Conservation (phyloP, 2,797 vertebrate species). For the Macropus fuliginosus region DNA sequence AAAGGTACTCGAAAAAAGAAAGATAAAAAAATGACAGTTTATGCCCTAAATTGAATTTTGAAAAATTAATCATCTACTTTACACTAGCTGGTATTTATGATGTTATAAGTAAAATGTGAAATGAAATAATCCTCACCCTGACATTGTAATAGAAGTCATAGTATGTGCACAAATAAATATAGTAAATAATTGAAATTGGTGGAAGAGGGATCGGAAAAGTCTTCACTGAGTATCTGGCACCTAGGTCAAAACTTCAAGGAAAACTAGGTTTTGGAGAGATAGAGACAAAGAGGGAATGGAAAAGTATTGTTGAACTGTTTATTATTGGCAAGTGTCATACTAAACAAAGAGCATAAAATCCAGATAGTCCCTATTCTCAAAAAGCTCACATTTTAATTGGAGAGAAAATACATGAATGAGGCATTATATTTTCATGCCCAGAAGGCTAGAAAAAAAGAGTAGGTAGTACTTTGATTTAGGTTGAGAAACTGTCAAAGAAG, state of each 20-base stretch:
- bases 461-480: not conserved
- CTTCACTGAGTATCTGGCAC: not conserved
- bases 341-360: not conserved
- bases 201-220: not conserved
- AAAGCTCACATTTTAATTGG: not conserved
- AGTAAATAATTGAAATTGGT: not conserved
- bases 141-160: not conserved
- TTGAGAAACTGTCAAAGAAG: not conserved
- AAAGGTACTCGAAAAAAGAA: not conserved
- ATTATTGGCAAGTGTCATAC: not conserved
- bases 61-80: not conserved
- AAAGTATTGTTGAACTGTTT: not conserved
- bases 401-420: not conserved
- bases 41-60: not conserved
- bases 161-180: not conserved
- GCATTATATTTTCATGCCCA: not conserved
- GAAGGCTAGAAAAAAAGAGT: not conserved
- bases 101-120: not conserved
- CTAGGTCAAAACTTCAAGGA: not conserved
- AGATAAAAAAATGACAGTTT: not conserved
- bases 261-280: not conserved
- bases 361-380: no score
- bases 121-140: not conserved
- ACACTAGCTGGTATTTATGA: not conserved
- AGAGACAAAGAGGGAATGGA: not conserved